Evolutionary conservation across 2,113 vertebrate species (phyloP).

Genomic region (Seriola quinqueradiata): DNA sequence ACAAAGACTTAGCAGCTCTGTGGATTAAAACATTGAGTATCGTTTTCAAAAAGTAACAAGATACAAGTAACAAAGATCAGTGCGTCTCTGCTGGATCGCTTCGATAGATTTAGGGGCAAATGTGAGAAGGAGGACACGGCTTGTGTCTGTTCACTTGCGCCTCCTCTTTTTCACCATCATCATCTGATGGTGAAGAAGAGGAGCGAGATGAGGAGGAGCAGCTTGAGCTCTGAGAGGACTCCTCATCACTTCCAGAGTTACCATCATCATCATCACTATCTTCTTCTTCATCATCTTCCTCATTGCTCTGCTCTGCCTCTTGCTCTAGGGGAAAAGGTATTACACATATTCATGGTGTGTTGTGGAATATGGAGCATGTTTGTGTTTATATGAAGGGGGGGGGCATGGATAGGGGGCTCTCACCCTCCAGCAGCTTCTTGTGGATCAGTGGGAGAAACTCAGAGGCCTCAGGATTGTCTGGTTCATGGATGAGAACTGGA

Average conservation of each 20-base stretch:
- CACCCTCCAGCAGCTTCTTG: slow-evolving; percentile 83
- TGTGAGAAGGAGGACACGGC: slow-evolving; percentile 11
- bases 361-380: background rate
- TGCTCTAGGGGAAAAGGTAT: slow-evolving; percentile 20
- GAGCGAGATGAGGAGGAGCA: slow-evolving; percentile 55
- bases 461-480: slow-evolving; percentile 86
- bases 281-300: slow-evolving; percentile 64
- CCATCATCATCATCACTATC: slow-evolving; percentile 18
- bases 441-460: slow-evolving; percentile 88
- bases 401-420: slow-evolving; percentile 23
- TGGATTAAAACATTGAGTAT: background rate
- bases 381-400: background rate
- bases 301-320: slow-evolving; percentile 52
- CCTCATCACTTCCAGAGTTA: slow-evolving; percentile 64
- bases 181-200: slow-evolving; percentile 51
- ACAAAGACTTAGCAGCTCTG: background rate
- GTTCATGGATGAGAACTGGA: slow-evolving; percentile 88
- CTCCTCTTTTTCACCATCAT: slow-evolving; percentile 31
- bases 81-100: background rate
- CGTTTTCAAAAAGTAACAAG: background rate
- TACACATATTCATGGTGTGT: background rate
- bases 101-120: background rate
- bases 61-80: background rate
- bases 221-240: slow-evolving; percentile 58
- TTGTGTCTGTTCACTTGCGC: slow-evolving; percentile 39